Evolutionary conservation across 2,113 vertebrate genomes (phyloP).

Genomic region (Rhynchomys soricoides): DNA sequence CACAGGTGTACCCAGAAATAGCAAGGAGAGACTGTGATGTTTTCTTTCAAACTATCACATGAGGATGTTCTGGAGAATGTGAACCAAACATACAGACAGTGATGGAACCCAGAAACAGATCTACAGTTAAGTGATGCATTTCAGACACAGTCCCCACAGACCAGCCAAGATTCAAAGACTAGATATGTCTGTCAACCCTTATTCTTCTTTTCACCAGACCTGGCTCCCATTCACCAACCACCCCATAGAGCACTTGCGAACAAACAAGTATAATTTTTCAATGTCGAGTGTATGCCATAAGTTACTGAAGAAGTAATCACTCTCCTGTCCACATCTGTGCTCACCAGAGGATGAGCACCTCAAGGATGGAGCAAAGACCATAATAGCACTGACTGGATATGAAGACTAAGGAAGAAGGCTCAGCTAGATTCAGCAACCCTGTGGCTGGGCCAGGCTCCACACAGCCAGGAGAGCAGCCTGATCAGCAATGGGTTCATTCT

Average conservation of each 20-base stretch:
- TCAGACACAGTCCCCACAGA: not conserved
- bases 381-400: not conserved
- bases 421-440: not conserved
- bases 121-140: not conserved
- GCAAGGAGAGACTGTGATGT: not conserved
- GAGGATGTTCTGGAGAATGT: not conserved
- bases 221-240: not conserved
- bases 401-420: not conserved
- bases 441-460: too few species aligned
- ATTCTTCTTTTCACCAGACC: not conserved
- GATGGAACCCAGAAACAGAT: not conserved
- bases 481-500: not conserved
- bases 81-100: not conserved
- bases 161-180: not conserved
- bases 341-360: not conserved
- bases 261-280: not conserved
- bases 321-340: not conserved
- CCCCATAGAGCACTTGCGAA: not conserved
- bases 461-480: fast-evolving
- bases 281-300: not conserved
- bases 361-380: too few species aligned
- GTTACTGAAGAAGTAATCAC: not conserved
- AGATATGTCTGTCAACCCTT: not conserved
- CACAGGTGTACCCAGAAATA: not conserved
- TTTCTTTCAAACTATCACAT: not conserved